Base-by-base conservation (phyloP, 2,113 vertebrate genomes). In the Electrona antarctica region DNA sequence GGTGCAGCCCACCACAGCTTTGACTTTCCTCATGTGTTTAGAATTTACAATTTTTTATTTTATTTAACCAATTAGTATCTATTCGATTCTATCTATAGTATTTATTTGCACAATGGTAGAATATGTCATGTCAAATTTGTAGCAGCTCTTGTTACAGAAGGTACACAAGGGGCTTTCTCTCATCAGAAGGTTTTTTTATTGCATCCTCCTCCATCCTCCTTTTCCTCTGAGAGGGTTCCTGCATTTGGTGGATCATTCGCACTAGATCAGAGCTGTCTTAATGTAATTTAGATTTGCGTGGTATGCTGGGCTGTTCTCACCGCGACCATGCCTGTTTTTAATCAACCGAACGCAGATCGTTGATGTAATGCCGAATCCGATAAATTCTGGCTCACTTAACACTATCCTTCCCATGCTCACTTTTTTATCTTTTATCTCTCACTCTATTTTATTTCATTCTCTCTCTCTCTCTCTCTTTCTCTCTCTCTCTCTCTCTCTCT, bases 311-410 rank as follows among this genome's bases (percentile, higher is more conserved):
- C 71, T 7, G 52, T 1, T 71, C 69, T 69, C 28, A 8, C 67
- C 48, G 62, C 6, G 15, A 63, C 48, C 15, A 13, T 63, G 33
- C 50, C 74, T 87, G 86, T 65, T 82, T 88, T 76, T 63, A 86
- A 86, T 89, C 58, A 52, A 6, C 64, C 73, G 33, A 72, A 85
- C 76, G 46, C 57, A 57, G 63, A 68, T 77, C 77, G 73, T 69
- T 88, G 84, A 81, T 80, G 77, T 87, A 74, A 83, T 76, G 12
- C 69, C 29, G 21, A 21, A 21, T 21, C 21, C 2, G 55, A 13
- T 74, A 41, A 10, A 65, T n/a, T 15, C 47, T 13, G 10, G n/a
- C 46, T 47, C 28, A 21, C 14, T 52, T 51, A n/a, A n/a, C n/a
- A n/a, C n/a, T 63, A 29, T 59, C 8, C 14, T 15, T 41, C 11